Percentiles rank a stretch among this genome's conserved stretches.
These are phyloP conservation scores for Harlomillsia oculata DNA, from an alignment of 1,140 invertebrate genomes.

Conservation along the genomic window DNA sequence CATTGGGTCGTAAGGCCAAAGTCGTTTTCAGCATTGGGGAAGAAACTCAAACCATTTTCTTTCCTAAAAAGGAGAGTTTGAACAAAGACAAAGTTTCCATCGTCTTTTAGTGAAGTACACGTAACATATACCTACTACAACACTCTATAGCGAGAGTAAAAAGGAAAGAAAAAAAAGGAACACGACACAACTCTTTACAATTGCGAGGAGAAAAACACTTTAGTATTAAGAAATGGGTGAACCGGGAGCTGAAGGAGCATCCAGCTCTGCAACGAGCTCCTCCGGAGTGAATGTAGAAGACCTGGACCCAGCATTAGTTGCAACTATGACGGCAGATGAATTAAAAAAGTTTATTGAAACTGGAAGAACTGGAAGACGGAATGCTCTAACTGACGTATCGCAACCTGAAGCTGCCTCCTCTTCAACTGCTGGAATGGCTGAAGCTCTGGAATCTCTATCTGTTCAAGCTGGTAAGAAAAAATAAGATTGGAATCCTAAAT, in stretches of 20 bases:
- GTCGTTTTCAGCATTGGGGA: no score
- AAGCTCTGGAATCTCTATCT: slow-evolving; percentile 53
- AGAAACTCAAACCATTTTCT: background rate
- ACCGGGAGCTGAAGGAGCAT: slow-evolving; percentile 14
- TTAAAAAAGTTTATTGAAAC: slow-evolving; percentile 63
- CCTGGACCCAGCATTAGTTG: slow-evolving; percentile 28
- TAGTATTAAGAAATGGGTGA: slow-evolving; percentile 27
- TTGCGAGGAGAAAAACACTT: background rate
- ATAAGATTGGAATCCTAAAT: no score
- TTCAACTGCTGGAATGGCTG: slow-evolving; percentile 59
- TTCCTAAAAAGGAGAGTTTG: background rate
- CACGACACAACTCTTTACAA: no score
- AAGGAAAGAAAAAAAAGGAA: background rate
- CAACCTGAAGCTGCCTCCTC: slow-evolving; percentile 52
- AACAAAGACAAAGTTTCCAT: background rate
- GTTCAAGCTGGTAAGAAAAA: slow-evolving; percentile 44
- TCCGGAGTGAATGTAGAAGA: slow-evolving; percentile 1
- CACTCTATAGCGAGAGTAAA: background rate
- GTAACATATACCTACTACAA: background rate
- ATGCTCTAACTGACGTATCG: slow-evolving; percentile 63
- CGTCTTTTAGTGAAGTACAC: background rate
- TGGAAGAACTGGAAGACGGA: slow-evolving; percentile 64
- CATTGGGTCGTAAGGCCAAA: no score
- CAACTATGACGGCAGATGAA: slow-evolving; percentile 35
- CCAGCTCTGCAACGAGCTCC: background rate